Percentiles rank a stretch among this genome's conserved stretches.
phyloP scores from a whole-genome alignment of 2,113 vertebrate genomes.

The Pomatorhinus ruficollis region DNA sequence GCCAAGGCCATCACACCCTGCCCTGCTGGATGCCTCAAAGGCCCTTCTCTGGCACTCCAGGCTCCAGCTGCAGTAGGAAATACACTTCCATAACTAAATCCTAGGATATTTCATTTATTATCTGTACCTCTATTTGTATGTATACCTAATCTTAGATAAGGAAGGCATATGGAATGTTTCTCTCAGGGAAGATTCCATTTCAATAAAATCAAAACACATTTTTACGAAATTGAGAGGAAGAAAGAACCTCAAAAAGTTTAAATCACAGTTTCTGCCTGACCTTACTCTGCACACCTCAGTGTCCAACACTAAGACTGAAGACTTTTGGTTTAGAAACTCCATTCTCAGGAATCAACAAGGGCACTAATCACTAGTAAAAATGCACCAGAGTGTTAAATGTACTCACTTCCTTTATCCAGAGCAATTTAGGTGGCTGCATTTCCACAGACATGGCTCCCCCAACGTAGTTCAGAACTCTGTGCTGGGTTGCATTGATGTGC shows the following conservation, averaged over 20 bases:
- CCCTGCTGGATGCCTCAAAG: not conserved
- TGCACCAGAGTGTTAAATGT: not conserved
- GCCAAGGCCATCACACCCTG: not conserved
- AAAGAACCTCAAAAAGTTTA: not conserved
- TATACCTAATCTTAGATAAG: not conserved
- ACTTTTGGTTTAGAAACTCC: not conserved
- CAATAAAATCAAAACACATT: not conserved
- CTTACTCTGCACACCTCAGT: not conserved
- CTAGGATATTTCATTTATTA: not conserved
- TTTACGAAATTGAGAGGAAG: not conserved
- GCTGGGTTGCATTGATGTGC: slow-evolving; percentile 82
- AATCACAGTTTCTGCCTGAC: not conserved
- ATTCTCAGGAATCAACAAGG: not conserved
- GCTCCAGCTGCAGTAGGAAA: not conserved
- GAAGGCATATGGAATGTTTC: not conserved
- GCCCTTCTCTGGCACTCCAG: not conserved
- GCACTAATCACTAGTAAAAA: not conserved
- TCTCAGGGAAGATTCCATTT: not conserved
- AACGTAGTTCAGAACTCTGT: slow-evolving; percentile 81
- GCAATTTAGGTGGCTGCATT: slow-evolving; percentile 95
- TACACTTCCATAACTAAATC: not conserved
- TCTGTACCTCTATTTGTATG: not conserved
- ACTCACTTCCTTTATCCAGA: slow-evolving; percentile 96
- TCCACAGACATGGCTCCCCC: slow-evolving; percentile 96
- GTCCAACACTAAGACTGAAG: not conserved